These are phyloP conservation scores for Naso thynnoides DNA, from an alignment of 2,797 vertebrate species.

Conservation along the genomic window DNA sequence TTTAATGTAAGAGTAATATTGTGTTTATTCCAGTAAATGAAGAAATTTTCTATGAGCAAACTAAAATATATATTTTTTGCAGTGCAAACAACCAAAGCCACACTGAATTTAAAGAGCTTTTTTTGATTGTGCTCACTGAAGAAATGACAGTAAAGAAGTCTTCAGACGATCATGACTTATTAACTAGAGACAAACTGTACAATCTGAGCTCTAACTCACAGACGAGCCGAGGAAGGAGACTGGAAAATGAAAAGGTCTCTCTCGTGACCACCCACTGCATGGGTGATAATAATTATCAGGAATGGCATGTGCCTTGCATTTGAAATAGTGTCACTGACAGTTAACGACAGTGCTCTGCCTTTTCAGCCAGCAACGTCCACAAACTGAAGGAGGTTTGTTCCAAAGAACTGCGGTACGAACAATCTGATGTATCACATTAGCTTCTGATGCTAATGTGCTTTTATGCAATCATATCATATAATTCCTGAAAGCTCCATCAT, in stretches of 20 bases:
- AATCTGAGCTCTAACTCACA: not conserved
- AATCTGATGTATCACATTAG: no score
- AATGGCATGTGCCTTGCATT: slow-evolving; percentile 26
- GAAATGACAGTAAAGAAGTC: not conserved
- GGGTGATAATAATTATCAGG: slow-evolving; percentile 41
- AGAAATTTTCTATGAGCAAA: no score
- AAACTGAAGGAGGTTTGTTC: not conserved
- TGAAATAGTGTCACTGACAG: slow-evolving; percentile 28
- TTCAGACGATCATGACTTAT: not conserved
- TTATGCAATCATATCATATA: not conserved
- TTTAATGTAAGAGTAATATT: no score
- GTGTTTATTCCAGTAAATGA: no score
- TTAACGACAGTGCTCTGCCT: not conserved
- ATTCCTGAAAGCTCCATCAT: not conserved
- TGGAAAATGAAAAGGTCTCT: slow-evolving; percentile 31
- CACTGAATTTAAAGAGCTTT: not conserved
- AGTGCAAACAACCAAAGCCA: not conserved
- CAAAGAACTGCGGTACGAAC: not conserved
- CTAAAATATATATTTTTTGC: not conserved
- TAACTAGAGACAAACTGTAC: not conserved
- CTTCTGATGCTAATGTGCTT: not conserved
- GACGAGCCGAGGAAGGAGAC: slow-evolving; percentile 9
- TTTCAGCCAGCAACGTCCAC: not conserved
- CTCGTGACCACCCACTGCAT: slow-evolving; percentile 17
- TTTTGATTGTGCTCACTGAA: not conserved